phyloP scores from a whole-genome alignment of 2,797 vertebrate species.

The Helicolenus hilgendorfi region DNA sequence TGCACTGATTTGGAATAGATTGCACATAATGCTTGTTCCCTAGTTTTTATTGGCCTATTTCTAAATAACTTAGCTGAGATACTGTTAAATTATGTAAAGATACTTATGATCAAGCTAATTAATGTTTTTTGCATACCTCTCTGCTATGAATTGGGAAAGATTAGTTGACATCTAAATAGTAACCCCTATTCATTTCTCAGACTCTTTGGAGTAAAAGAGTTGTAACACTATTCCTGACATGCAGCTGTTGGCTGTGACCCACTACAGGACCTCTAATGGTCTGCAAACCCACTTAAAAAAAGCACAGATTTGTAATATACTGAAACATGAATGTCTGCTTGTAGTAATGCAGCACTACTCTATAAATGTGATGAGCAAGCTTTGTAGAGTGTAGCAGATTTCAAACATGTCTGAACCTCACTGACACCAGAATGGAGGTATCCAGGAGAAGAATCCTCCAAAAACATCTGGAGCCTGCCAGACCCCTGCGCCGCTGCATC shows the following conservation, averaged over 20 bases:
- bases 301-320: background rate
- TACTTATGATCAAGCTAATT: background rate
- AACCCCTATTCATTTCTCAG: background rate
- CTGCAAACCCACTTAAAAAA: background rate
- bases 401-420: conserved; percentile 31
- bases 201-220: background rate
- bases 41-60: background rate
- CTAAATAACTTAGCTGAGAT: too few relatives aligned
- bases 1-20: too few relatives aligned
- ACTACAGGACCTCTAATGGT: background rate
- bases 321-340: background rate
- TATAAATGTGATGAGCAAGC: background rate
- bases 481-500: conserved; percentile 86
- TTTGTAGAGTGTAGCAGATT: background rate
- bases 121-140: background rate
- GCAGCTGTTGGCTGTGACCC: background rate
- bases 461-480: conserved; percentile 89
- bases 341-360: background rate
- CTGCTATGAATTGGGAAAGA: background rate
- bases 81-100: background rate
- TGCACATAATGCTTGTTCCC: background rate
- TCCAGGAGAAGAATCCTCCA: conserved; percentile 78
- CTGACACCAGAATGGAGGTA: conserved; percentile 84
- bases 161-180: background rate
- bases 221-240: background rate